Base-by-base conservation (phyloP, 2,888 invertebrate genomes). In the Ophion obscuratus region DNA sequence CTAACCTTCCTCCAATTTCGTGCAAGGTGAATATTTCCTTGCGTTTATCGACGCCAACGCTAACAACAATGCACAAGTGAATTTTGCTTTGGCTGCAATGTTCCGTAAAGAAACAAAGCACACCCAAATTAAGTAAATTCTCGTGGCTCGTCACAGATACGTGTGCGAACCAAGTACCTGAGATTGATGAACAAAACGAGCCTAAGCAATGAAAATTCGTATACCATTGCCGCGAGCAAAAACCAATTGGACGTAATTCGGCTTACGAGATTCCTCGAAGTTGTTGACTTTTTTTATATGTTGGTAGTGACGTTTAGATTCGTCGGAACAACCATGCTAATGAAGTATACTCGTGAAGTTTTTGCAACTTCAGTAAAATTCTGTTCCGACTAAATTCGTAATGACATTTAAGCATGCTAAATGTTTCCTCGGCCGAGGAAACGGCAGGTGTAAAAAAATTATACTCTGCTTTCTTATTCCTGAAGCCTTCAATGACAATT, bases 21-120 rank as follows among this genome's bases (percentile, higher is more conserved):
- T 75, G 47, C 27, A 64, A 62, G 75, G 62, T 75, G 27, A 64
- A 64, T 64, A 75, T 73, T 27, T 27, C 27, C 53, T 70, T 14
- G 53, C 53, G 53, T 14, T 53, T 53, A 53, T 40, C 31, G 9
- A 40, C 40, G 40, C 40, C 4, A 14, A 14, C 17, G 53, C 53
- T 14, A 17, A 5, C 53, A 53, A 3, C 14, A 53, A 53, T 53
- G 5, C 5, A 5, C 14, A 14, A 53, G 40, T 40, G 40, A 40
- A 68, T 44, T 44, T 68, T 24, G n/a, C 6, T 44, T 44, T 44
- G 68, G 44, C 44, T 44, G 68, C 44, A 7, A 40, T 40, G 40
- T 40, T 40, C 40, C 40, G 7, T 17, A 14, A 53, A 14, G 17
- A 53, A 53, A 53, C 17, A 53, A 17, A 53, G 5, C 47, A 47